A percentile compares a stretch with the other conserved stretches of the same genome.
Conservation (phyloP, 2,888 invertebrate species). For the Hedychridium roseum region DNA sequence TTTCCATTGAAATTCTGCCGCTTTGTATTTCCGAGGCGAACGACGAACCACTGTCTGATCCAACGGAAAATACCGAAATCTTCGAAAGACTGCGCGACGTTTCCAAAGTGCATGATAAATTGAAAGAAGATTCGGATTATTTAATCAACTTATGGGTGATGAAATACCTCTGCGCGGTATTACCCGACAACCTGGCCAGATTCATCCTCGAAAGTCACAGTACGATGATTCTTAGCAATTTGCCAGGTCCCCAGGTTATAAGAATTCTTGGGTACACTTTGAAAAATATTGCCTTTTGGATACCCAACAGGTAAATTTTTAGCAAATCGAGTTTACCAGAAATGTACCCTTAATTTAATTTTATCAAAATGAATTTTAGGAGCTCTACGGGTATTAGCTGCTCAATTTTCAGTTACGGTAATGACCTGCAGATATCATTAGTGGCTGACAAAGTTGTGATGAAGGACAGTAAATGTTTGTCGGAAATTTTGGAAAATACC, state of each 20-base stretch:
- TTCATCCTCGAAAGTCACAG: constrained; percentile 64
- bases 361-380: constrained; percentile 26
- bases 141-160: constrained; percentile 66
- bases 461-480: constrained; percentile 55
- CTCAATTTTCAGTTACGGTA: constrained; percentile 66
- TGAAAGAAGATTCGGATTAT: constrained; percentile 63
- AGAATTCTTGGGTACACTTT: constrained; percentile 62
- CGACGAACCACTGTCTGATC: constrained; percentile 14
- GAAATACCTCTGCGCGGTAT: constrained; percentile 60
- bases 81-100: constrained; percentile 55
- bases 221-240: constrained; percentile 66
- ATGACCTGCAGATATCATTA: constrained; percentile 64
- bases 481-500: constrained; percentile 62
- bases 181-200: constrained; percentile 63
- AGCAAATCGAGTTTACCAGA: too few relatives aligned
- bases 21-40: constrained; percentile 58
- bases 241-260: constrained; percentile 65
- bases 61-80: constrained; percentile 21
- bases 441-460: constrained; percentile 65
- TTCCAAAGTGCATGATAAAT: constrained; percentile 50
- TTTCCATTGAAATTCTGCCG: constrained; percentile 66
- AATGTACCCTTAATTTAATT: too few relatives aligned
- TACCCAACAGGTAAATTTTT: constrained; percentile 65
- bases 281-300: constrained; percentile 66
- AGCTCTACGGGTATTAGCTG: constrained; percentile 63